Conservation (phyloP, 2,797 vertebrate genomes). For the Paedocypris micromegethes region DNA sequence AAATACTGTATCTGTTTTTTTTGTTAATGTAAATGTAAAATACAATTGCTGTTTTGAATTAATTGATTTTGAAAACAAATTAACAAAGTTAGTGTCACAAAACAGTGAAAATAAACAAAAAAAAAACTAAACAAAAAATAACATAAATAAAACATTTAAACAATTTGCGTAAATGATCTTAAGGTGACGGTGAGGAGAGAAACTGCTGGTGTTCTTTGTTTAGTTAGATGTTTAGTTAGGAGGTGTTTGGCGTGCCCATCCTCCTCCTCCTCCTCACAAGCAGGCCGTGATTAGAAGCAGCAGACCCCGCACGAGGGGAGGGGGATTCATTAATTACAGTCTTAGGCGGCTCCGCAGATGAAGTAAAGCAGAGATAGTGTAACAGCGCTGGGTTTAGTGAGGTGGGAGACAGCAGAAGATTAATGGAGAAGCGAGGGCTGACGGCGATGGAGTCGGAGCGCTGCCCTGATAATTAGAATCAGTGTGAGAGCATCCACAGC, state of each 20-base stretch:
- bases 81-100: too few relatives aligned
- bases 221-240: constrained; percentile 23
- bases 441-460: constrained; percentile 76
- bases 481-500: constrained; percentile 70
- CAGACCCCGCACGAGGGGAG: constrained; percentile 69
- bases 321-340: constrained; percentile 77
- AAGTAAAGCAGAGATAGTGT: constrained; percentile 81
- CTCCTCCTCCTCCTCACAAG: constrained; percentile 20
- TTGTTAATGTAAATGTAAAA: too few relatives aligned
- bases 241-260: constrained; percentile 6
- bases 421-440: constrained; percentile 73
- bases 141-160: too few relatives aligned
- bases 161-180: too few relatives aligned
- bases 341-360: constrained; percentile 65
- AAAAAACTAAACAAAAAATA: too few relatives aligned
- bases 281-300: constrained; percentile 73
- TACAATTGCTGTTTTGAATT: too few relatives aligned
- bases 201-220: constrained; percentile 5
- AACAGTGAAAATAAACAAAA: too few relatives aligned
- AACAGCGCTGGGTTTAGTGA: constrained; percentile 78
- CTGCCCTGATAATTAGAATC: constrained; percentile 80
- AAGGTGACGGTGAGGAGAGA: too few relatives aligned
- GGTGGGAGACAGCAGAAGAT: constrained; percentile 80
- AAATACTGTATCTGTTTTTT: too few relatives aligned
- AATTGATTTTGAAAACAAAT: too few relatives aligned